Conservation (phyloP, 2,888 invertebrate genomes). For the Muschampia plurimacula region DNA sequence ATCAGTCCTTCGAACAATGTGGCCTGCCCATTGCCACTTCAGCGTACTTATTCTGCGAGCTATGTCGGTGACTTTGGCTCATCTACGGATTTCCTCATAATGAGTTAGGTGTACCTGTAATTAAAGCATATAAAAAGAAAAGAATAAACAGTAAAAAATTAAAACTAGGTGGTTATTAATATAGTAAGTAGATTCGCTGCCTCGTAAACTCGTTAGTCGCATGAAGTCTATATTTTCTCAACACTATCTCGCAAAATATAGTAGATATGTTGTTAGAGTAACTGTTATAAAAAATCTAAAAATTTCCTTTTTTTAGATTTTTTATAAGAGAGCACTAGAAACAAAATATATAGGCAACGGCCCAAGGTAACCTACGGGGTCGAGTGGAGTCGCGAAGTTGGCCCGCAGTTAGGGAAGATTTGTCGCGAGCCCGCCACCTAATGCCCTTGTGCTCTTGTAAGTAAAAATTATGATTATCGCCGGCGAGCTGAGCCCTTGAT, state of each 20-base stretch:
- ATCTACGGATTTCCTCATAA: too few relatives aligned
- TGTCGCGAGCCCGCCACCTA: slow-evolving; percentile 78
- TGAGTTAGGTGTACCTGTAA: too few relatives aligned
- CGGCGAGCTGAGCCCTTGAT: slow-evolving; percentile 81
- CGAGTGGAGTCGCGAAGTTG: slow-evolving; percentile 78
- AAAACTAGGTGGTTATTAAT: too few relatives aligned
- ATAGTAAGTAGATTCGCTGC: too few relatives aligned
- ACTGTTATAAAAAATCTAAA: neutral
- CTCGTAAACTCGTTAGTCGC: too few relatives aligned
- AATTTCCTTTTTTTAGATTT: too few relatives aligned
- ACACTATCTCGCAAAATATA: neutral
- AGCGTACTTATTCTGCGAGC: too few relatives aligned
- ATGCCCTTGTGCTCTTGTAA: slow-evolving; percentile 82
- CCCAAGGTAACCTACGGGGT: slow-evolving; percentile 43
- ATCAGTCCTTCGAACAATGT: too few relatives aligned
- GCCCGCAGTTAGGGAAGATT: slow-evolving; percentile 82
- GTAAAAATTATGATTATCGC: slow-evolving; percentile 86
- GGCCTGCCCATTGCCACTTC: too few relatives aligned
- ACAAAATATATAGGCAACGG: slow-evolving; percentile 27
- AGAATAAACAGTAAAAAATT: too few relatives aligned
- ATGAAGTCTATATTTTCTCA: neutral
- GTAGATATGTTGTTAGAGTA: neutral
- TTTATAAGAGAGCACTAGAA: slow-evolving; percentile 17
- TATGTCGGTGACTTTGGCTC: too few relatives aligned
- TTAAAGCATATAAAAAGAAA: too few relatives aligned